phyloP scores from a whole-genome alignment of 2,888 invertebrate genomes.

The Acrobasis suavella region DNA sequence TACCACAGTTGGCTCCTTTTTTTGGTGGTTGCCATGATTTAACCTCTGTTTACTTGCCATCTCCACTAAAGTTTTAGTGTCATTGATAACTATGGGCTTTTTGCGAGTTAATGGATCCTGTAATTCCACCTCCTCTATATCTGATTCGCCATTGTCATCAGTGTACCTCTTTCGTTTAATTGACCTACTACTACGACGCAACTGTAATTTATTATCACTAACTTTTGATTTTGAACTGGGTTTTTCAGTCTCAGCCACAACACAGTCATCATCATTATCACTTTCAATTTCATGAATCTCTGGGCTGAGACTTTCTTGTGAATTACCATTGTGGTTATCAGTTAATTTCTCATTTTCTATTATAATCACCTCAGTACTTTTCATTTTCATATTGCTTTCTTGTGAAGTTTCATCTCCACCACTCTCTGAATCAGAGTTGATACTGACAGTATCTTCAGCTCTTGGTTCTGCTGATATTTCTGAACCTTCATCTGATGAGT shows the following conservation, averaged over 20 bases:
- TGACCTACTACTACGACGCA: constrained; percentile 64
- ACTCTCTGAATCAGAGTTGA: constrained; percentile 63
- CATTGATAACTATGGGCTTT: constrained; percentile 84
- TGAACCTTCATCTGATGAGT: constrained; percentile 50
- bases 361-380: constrained; percentile 50
- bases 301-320: constrained; percentile 43
- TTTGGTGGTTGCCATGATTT: constrained; percentile 52
- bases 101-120: constrained; percentile 78
- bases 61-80: constrained; percentile 87
- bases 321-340: constrained; percentile 50
- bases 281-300: constrained; percentile 70
- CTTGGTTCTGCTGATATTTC: constrained; percentile 45
- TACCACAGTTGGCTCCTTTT: constrained; percentile 89
- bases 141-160: constrained; percentile 82
- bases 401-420: constrained; percentile 51
- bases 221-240: constrained; percentile 35
- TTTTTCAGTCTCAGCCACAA: constrained; percentile 53
- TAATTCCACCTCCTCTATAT: constrained; percentile 84
- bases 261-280: constrained; percentile 79
- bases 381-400: constrained; percentile 43
- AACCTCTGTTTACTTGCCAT: constrained; percentile 83
- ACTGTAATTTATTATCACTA: constrained; percentile 44
- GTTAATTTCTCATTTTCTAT: constrained; percentile 47
- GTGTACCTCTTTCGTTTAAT: constrained; percentile 81
- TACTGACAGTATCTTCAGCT: constrained; percentile 63